A percentile compares a stretch with the other conserved stretches of the same genome.
phyloP scores from a whole-genome alignment of 1,140 invertebrate species.

The Pseudomyrmex concolor region DNA sequence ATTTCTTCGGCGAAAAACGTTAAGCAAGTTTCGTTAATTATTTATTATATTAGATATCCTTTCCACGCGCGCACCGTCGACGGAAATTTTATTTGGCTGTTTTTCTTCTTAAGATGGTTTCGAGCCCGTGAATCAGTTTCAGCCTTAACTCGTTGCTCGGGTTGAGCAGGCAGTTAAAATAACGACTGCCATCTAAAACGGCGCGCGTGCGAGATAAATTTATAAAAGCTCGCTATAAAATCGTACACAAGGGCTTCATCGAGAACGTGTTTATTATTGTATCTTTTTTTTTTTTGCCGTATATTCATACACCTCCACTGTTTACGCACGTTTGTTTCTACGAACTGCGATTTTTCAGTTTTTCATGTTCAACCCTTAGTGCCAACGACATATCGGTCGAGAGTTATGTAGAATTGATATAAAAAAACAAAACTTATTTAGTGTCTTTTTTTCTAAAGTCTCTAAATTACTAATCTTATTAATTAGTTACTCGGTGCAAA shows the following conservation, averaged over 20 bases:
- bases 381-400: too few species aligned
- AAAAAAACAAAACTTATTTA: too few species aligned
- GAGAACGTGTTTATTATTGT: constrained; percentile 22
- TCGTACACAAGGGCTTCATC: neutral
- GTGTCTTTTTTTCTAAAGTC: too few species aligned
- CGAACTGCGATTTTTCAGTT: too few species aligned
- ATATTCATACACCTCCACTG: neutral
- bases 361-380: too few species aligned
- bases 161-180: constrained; percentile 43
- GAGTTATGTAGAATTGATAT: too few species aligned
- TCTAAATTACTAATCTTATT: too few species aligned
- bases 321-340: neutral
- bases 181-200: constrained; percentile 34
- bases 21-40: constrained; percentile 5
- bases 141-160: neutral
- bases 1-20: neutral
- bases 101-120: constrained; percentile 24
- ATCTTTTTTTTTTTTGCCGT: neutral
- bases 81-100: constrained; percentile 9
- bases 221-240: constrained; percentile 24
- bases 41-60: neutral
- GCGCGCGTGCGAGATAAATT: constrained; percentile 29
- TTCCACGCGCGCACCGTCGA: neutral
- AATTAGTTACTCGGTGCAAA: too few species aligned
- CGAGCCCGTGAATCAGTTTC: constrained; percentile 41